Conservation (phyloP, 2,888 invertebrate genomes). For the Schizotus pectinicornis region DNA sequence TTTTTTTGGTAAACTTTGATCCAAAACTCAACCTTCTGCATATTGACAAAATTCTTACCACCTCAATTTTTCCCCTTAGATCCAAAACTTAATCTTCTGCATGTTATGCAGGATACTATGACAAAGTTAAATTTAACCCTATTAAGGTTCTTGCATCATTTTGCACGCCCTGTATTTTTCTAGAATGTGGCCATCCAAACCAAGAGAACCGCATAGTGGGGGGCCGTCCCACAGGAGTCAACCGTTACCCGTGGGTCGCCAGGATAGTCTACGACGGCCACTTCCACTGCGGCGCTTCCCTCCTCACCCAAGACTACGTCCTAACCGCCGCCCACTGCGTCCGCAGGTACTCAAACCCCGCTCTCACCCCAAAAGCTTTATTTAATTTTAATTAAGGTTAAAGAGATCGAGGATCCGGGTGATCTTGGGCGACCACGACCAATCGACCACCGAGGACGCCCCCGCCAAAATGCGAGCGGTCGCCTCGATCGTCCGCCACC, state of each 20-base stretch:
- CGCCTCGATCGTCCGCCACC: conserved; percentile 76
- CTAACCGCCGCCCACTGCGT: conserved; percentile 89
- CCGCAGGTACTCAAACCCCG: conserved; percentile 64
- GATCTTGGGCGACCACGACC: conserved; percentile 85
- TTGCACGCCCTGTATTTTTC: too few species aligned
- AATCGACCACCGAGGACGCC: conserved; percentile 78
- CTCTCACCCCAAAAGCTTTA: neutral
- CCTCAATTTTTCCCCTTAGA: too few species aligned
- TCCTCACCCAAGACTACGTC: conserved; percentile 83
- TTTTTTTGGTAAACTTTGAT: too few species aligned
- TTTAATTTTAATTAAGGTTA: conserved; percentile 62
- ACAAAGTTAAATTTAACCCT: too few species aligned
- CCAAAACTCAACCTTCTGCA: too few species aligned
- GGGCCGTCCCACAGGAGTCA: conserved; percentile 79
- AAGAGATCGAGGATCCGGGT: conserved; percentile 82
- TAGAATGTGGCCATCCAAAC: conserved; percentile 83
- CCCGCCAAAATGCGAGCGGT: conserved; percentile 83
- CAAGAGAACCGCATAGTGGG: conserved; percentile 89
- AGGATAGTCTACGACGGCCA: conserved; percentile 85
- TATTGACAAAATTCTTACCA: too few species aligned
- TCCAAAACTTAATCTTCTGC: too few species aligned
- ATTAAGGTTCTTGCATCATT: too few species aligned
- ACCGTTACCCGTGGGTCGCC: conserved; percentile 88
- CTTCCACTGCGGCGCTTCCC: conserved; percentile 87
- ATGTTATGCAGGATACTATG: too few species aligned